Evolutionary conservation across 2,888 invertebrate species (phyloP), one percentile per base, ranked within the genome.

Genomic region (Isoperla grammatica): DNA sequence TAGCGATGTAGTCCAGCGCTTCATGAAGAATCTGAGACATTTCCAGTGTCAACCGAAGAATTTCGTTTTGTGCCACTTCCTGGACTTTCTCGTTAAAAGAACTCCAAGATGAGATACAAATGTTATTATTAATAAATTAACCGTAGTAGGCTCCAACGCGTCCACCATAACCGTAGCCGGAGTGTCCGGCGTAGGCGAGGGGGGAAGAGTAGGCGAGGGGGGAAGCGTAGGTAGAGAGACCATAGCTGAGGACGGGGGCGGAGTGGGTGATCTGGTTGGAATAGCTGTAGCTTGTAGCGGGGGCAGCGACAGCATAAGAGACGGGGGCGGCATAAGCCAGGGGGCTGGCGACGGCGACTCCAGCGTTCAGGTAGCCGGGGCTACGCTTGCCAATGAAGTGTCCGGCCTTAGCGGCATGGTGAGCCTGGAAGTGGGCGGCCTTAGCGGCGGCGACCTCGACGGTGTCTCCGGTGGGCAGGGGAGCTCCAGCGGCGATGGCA

Each of bases 371-470:
- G 29, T 29, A 29, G 29, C 29, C 29, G 29, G 29, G 29, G 29
- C 29, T 29, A 29, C 29, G 29, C 29, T 29, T 29, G 29, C 29
- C 29, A 8, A 29, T 29, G 46, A 19, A 46, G 46, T 37, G 49
- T 35, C 49, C 49, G 49, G 35, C 29, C 29, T 29, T 35, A 15
- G 35, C 53, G 17, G 19, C 53, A 13, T 37, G 37, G 20, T 20
- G 53, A 22, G 79, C 78, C 60, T 77, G 76, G 54, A 76, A 73
- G 65, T 79, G 80, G 42, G 74, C 78, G 45, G 75, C 74, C 69
- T 78, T 80, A 59, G 80, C 82, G 45, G 78, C 76, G 56, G 78
- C 76, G 1, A 78, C 76, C 68, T 78, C 79, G 20, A 74, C 74
- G 2, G 78, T 77, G 46, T 56, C 58, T 11, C 37, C 56, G 37